These are phyloP conservation scores for Caradrina clavipalpis DNA, from an alignment of 2,888 invertebrate species.

Conservation along the genomic window DNA sequence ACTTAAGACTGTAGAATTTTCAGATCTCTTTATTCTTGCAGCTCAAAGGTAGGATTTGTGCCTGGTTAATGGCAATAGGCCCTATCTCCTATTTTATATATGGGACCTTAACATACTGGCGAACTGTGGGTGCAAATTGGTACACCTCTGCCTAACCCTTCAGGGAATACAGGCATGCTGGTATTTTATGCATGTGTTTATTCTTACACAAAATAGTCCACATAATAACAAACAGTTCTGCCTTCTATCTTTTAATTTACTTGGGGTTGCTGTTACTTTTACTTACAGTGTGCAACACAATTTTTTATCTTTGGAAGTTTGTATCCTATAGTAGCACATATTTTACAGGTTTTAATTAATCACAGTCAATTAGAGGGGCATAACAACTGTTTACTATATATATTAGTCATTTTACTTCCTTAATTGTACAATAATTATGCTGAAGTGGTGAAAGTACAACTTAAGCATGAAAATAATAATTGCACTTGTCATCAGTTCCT, in stretches of 20 bases:
- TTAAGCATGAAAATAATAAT: conserved; percentile 45
- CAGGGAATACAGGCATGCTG: too few relatives aligned
- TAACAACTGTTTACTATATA: conserved; percentile 17
- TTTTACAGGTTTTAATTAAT: conserved; percentile 3
- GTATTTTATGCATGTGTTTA: neutral
- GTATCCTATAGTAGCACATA: conserved; percentile 4
- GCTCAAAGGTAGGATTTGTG: too few relatives aligned
- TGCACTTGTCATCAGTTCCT: conserved; percentile 33
- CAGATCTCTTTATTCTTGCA: neutral
- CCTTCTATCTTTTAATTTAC: too few relatives aligned
- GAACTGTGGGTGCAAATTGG: too few relatives aligned
- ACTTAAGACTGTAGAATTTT: neutral
- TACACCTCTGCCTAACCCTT: too few relatives aligned
- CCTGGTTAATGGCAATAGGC: too few relatives aligned
- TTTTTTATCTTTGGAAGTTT: neutral
- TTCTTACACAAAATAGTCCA: neutral
- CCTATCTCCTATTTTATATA: too few relatives aligned
- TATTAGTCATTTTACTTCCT: conserved; percentile 34
- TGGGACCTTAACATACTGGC: too few relatives aligned
- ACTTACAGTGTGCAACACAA: neutral
- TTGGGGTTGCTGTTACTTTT: too few relatives aligned
- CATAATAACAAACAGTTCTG: neutral
- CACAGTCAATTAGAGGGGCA: conserved; percentile 16
- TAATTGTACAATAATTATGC: conserved; percentile 18
- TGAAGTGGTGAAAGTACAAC: conserved; percentile 53